Percentiles rank a stretch among this genome's conserved stretches.
These are phyloP conservation scores for Bovichtus variegatus DNA, from an alignment of 2,797 vertebrate species.

Conservation along the genomic window DNA sequence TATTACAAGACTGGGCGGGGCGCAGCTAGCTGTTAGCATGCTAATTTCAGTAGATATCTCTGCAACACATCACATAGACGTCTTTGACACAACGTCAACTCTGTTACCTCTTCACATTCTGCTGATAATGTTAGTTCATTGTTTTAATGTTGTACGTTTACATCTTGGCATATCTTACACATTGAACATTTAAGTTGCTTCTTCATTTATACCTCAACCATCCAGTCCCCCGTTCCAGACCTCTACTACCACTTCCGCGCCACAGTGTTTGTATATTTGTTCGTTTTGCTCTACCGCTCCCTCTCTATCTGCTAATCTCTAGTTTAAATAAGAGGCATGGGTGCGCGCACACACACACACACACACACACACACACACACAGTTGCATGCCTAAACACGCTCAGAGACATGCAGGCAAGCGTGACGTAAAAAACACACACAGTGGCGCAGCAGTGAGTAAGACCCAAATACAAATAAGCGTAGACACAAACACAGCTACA, in stretches of 20 bases:
- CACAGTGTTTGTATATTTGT: slow-evolving; percentile 63
- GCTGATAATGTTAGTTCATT: too few relatives aligned
- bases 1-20: too few relatives aligned
- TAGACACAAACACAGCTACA: slow-evolving; percentile 1
- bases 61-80: too few relatives aligned
- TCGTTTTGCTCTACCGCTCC: slow-evolving; percentile 65
- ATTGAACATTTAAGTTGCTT: slow-evolving; percentile 14
- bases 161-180: too few relatives aligned
- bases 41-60: too few relatives aligned
- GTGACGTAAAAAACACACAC: slow-evolving; percentile 38
- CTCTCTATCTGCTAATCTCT: slow-evolving; percentile 69
- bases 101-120: too few relatives aligned
- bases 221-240: slow-evolving; percentile 19
- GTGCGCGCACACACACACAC: slow-evolving; percentile 18
- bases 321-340: slow-evolving; percentile 70
- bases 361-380: slow-evolving; percentile 3
- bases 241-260: slow-evolving; percentile 41
- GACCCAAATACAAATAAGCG: slow-evolving; percentile 42
- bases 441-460: slow-evolving; percentile 20
- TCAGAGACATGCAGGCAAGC: slow-evolving; percentile 40
- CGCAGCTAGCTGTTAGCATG: too few relatives aligned
- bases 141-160: too few relatives aligned
- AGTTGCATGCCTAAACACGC: slow-evolving; percentile 13
- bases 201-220: slow-evolving; percentile 29
- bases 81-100: too few relatives aligned